Base-by-base conservation (phyloP, 2,888 invertebrate species). In the Cerceris rybyensis region DNA sequence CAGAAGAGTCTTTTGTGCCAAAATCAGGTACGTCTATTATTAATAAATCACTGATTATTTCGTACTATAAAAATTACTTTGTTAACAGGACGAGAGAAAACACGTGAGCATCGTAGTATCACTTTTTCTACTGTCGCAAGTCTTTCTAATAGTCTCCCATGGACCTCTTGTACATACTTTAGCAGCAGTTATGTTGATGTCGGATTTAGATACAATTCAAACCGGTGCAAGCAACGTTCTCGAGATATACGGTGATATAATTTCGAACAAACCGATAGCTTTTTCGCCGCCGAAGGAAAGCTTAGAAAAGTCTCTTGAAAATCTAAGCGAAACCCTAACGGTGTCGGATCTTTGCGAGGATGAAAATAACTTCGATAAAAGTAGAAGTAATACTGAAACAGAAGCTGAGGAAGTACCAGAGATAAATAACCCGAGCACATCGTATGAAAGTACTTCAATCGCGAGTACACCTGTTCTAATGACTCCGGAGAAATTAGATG, bases 61-160 rank as follows among this genome's bases (percentile, higher is more conserved):
- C 2, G 14, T 41, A 9, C 2, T 13, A 0, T 6, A 57, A 5
- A 61, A 79, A 71, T 66, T 39, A 54, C 58, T 65, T 43, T 14
- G 41, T 76, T 63, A 28, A 69, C 58, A 92, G 91, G 91, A 90
- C 14, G 92, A 92, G 72, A 86, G 87, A 54, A 92, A 92, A 74
- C 89, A 90, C 50, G 91, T 92, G 59, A 98, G 98, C 75, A 96
- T 97, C 78, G 97, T 98, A 9, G 98, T 98, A 6, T 95, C 98
- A 0, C 93, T 99, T 77, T 99, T 98, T 93, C 93, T 99, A 72
- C 93, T 98, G 77, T 98, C 98, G 0, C 97, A 98, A 95, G 98
- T 99, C 60, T 99, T 99, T 93, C 94, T 99, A 72, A 98, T 99
- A 82, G 96, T 99, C 81, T 96, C 97, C 4, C 98, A 99, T 91